Evolutionary conservation across 2,113 vertebrate species (phyloP), one percentile per base, ranked within the genome.

Genomic region (Tyto alba): DNA sequence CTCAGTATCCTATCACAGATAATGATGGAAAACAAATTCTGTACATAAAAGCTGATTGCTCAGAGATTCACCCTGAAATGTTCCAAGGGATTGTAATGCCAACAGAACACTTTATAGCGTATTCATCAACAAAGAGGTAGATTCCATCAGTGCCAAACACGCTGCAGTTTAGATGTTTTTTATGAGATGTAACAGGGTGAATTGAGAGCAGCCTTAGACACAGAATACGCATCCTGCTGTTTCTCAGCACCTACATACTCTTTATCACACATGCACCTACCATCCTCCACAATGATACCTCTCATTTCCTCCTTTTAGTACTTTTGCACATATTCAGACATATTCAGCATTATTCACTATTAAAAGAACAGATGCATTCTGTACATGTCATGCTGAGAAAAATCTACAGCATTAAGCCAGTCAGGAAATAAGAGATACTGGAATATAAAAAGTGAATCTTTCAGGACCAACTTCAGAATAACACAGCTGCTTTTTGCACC

Each of bases 1-100:
- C 95, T 96, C 85, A 29, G 85, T 95, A 96, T 95, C 92, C 96
- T 94, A 93, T 96, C 97, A 96, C 89, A 95, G 96, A 97, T 97
- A 96, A 97, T 95, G 94, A 96, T 48, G 72, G 95, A 95, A 97
- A 97, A 97, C 97, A 97, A 97, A 97, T 97, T 96, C 94, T 81
- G 90, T 93, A 93, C 97, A 97, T 97, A 97, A 97, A 97, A 91
- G 93, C 90, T 92, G 96, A 97, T 60, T 97, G 97, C 96, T 97
- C 89, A 73, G 84, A 94, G 95, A 97, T 96, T 97, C 96, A 92
- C 88, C 80, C 83, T 76, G 74, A 76, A 78, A 89, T 89, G 92
- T 93, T 97, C 92, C 88, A 83, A 89, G 91, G 91, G 85, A 95
- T 48, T 94, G 80, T 92, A 95, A 88, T n/a, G 83, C 92, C 2